Evolutionary conservation across 2,797 vertebrate genomes (phyloP).

Genomic region (Prionace glauca): DNA sequence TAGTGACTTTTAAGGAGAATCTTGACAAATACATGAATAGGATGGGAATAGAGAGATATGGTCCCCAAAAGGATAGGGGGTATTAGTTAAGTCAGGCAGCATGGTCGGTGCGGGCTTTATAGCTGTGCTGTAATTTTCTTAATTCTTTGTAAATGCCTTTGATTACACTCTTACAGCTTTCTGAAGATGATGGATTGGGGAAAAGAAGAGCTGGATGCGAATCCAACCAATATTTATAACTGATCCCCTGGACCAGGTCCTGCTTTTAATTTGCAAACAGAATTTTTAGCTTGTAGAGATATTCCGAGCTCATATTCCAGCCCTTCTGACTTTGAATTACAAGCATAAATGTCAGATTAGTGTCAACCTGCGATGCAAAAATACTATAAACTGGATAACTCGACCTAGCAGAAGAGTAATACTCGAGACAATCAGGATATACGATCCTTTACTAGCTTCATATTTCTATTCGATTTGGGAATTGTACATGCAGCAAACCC

Average conservation of each 20-base stretch:
- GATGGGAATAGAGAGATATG: too few relatives aligned
- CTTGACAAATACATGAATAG: too few relatives aligned
- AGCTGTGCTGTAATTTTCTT: too few relatives aligned
- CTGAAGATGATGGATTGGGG: too few relatives aligned
- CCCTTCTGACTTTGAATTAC: background rate
- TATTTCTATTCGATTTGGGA: background rate
- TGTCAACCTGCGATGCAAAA: background rate
- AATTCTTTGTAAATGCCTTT: background rate
- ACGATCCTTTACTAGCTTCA: background rate
- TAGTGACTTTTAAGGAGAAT: too few relatives aligned
- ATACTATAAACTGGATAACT: background rate
- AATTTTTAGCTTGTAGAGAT: background rate
- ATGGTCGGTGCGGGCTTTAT: too few relatives aligned
- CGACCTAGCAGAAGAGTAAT: background rate
- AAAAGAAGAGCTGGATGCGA: background rate
- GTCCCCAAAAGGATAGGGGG: too few relatives aligned
- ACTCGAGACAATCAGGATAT: background rate
- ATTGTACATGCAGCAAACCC: too few relatives aligned
- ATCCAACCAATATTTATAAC: background rate
- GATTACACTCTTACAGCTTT: too few relatives aligned
- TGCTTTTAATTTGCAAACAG: background rate
- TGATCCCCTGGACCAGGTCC: background rate
- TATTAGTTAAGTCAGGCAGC: too few relatives aligned
- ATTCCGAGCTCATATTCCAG: background rate
- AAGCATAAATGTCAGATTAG: background rate